Percentiles rank a stretch among this genome's conserved stretches.
phyloP scores from a whole-genome alignment of 2,113 vertebrate species.

The Mungos mungo region DNA sequence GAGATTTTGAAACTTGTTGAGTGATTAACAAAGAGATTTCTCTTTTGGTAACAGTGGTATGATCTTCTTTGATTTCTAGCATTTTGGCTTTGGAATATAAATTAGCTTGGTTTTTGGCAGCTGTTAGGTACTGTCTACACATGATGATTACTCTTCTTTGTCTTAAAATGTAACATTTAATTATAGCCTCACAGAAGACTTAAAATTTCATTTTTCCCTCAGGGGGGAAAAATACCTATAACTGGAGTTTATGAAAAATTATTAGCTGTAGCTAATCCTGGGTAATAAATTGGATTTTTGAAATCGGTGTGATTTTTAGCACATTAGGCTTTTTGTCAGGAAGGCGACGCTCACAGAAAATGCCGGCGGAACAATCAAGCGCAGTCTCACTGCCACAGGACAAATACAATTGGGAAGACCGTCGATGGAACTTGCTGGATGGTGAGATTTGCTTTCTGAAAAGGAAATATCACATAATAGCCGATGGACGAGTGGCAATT shows the following conservation, averaged over 20 bases:
- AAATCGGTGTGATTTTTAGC: conserved; percentile 57
- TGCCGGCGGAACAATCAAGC: neutral
- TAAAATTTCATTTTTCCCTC: conserved; percentile 49
- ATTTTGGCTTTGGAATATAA: conserved; percentile 61
- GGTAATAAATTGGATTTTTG: conserved; percentile 66
- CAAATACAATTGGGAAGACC: neutral
- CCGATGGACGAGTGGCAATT: neutral
- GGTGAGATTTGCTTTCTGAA: conserved; percentile 47
- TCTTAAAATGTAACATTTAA: conserved; percentile 71
- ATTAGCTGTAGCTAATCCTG: conserved; percentile 62
- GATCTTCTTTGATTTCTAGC: conserved; percentile 35
- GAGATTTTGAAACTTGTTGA: neutral
- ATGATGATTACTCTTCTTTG: conserved; percentile 52
- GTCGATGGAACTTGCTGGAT: neutral
- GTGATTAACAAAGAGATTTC: conserved; percentile 21
- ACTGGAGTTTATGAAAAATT: conserved; percentile 59
- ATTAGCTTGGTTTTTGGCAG: neutral
- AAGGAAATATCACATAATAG: neutral
- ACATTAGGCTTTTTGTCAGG: conserved; percentile 21
- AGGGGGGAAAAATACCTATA: neutral
- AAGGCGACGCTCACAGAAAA: neutral
- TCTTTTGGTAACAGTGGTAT: neutral
- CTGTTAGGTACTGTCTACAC: neutral
- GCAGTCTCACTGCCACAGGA: neutral
- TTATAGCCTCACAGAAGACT: conserved; percentile 30